Conservation (phyloP, 2,797 vertebrate species). For the Chaetodon trifasciatus region DNA sequence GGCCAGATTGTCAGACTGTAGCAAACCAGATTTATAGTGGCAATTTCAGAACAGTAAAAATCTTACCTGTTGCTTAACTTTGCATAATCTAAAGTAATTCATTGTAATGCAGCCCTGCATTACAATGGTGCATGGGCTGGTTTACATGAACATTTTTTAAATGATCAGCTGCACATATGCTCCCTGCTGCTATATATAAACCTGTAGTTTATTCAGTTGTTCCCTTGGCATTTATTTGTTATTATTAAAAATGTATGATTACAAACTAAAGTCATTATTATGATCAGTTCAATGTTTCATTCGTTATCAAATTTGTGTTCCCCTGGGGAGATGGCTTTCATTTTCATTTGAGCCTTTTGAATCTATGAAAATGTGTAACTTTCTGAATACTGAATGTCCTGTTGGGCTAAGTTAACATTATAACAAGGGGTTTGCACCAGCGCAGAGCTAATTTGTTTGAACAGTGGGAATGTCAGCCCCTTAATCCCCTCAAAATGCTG, state of each 20-base stretch:
- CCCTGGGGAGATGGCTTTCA: background rate
- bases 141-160: background rate
- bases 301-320: background rate
- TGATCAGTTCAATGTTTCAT: background rate
- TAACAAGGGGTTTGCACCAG: constrained; percentile 14
- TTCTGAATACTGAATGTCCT: background rate
- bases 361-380: background rate
- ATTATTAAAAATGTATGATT: background rate
- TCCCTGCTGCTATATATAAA: background rate
- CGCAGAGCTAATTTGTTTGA: constrained; percentile 44
- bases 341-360: background rate
- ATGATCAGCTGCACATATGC: background rate
- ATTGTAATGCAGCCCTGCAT: background rate
- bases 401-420: constrained; percentile 32
- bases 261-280: background rate
- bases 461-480: constrained; percentile 36
- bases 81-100: background rate
- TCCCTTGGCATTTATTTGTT: background rate
- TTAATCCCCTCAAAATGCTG: constrained; percentile 44
- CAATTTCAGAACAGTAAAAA: background rate
- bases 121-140: background rate
- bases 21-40: background rate
- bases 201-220: background rate
- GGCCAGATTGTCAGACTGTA: background rate
- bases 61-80: background rate